phyloP scores from a whole-genome alignment of 1,140 invertebrate genomes.

The Metaphire vulgaris region DNA sequence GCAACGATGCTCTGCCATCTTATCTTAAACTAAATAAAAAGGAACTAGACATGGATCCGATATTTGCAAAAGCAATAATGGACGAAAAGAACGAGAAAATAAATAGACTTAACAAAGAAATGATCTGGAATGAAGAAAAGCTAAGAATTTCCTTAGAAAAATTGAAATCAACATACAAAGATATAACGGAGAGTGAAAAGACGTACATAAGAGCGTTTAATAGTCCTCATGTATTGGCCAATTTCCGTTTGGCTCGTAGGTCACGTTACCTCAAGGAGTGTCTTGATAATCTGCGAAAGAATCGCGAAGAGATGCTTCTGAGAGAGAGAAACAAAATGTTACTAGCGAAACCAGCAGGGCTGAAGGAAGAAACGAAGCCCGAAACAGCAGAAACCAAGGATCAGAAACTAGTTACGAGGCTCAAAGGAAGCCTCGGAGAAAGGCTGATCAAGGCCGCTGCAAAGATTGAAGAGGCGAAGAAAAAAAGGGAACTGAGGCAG shows the following conservation, averaged over 20 bases:
- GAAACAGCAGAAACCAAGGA: conserved; percentile 33
- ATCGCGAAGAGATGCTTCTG: neutral
- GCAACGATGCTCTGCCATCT: neutral
- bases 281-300: neutral
- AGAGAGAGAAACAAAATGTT: neutral
- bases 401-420: conserved; percentile 36
- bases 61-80: neutral
- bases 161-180: neutral
- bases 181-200: neutral
- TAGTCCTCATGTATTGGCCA: neutral
- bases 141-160: neutral
- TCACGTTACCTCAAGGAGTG: neutral
- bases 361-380: conserved; percentile 31
- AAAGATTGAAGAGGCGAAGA: conserved; percentile 51
- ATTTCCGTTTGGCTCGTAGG: neutral
- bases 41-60: neutral
- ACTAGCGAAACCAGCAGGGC: neutral
- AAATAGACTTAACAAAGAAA: neutral
- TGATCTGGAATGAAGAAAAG: neutral
- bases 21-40: neutral
- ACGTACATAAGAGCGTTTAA: neutral
- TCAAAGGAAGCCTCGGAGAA: conserved; percentile 51
- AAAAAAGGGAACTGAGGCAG: conserved; percentile 42
- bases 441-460: conserved; percentile 45
- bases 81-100: neutral